These are phyloP conservation scores for Drosophila bifasciata DNA, from an alignment of 1,140 invertebrate species.

Conservation along the genomic window DNA sequence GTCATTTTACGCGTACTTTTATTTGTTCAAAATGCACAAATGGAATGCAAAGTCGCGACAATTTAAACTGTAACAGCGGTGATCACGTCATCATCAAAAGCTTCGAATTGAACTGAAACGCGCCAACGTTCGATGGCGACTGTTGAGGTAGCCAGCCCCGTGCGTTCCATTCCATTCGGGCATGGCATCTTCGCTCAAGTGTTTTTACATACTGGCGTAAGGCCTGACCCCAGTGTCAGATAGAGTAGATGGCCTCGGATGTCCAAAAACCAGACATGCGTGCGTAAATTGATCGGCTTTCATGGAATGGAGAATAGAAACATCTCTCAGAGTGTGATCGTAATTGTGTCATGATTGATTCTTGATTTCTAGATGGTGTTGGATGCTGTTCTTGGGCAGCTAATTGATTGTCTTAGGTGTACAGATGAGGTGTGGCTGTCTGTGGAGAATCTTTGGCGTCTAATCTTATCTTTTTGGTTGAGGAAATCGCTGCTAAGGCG, in stretches of 20 bases:
- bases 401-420: slow-evolving; percentile 1
- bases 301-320: slow-evolving; percentile 5
- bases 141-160: slow-evolving; percentile 37
- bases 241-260: slow-evolving; percentile 40
- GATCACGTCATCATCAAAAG: slow-evolving; percentile 38
- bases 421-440: slow-evolving; percentile 7
- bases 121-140: slow-evolving; percentile 25
- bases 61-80: slow-evolving; percentile 38
- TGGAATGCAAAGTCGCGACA: slow-evolving; percentile 27
- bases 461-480: slow-evolving; percentile 2
- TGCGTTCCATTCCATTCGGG: neutral
- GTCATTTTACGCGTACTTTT: slow-evolving; percentile 3
- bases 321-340: slow-evolving; percentile 12
- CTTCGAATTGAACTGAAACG: slow-evolving; percentile 20
- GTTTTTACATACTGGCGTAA: slow-evolving; percentile 23
- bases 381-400: neutral
- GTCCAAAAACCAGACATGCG: slow-evolving; percentile 53
- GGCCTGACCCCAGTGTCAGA: slow-evolving; percentile 34
- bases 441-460: slow-evolving; percentile 16
- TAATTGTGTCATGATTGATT: slow-evolving; percentile 41
- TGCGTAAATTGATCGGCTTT: slow-evolving; percentile 39
- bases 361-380: slow-evolving; percentile 27
- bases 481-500: neutral
- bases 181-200: slow-evolving; percentile 20
- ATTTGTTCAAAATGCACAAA: slow-evolving; percentile 20